Conservation (phyloP, 1,140 invertebrate species). For the Teleogryllus occipitalis region DNA sequence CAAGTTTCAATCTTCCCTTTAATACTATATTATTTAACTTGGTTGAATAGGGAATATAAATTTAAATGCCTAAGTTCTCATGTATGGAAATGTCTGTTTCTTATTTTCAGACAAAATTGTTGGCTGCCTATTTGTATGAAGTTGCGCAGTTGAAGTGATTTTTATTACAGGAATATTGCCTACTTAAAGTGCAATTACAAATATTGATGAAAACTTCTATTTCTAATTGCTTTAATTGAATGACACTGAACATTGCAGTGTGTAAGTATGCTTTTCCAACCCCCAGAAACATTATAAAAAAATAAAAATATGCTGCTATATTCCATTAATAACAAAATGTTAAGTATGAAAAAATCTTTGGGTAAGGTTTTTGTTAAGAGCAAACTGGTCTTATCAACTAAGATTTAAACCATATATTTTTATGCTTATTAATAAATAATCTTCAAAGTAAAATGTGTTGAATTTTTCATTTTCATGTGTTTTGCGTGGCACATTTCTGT, state of each 20-base stretch:
- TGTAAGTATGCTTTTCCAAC: too few species aligned
- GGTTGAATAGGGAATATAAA: background rate
- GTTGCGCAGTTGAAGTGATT: conserved; percentile 46
- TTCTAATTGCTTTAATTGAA: conserved; percentile 2
- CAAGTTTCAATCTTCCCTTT: too few species aligned
- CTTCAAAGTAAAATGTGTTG: background rate
- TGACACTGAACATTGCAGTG: too few species aligned
- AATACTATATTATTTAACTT: background rate
- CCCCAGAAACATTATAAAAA: too few species aligned
- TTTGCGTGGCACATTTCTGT: background rate
- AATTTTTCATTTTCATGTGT: background rate
- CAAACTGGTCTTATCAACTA: too few species aligned
- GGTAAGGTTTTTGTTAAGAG: too few species aligned
- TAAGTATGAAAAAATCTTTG: too few species aligned
- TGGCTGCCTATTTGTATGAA: conserved; percentile 78
- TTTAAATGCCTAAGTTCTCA: background rate
- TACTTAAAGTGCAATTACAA: background rate
- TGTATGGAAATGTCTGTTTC: background rate
- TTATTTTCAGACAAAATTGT: conserved; percentile 69
- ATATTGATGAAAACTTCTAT: background rate
- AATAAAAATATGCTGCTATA: too few species aligned
- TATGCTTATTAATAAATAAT: conserved; percentile 10
- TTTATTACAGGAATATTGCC: background rate
- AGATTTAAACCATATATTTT: background rate
- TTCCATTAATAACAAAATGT: too few species aligned